Conservation (phyloP, 2,797 vertebrate genomes). For the Melanotaenia nigrans region DNA sequence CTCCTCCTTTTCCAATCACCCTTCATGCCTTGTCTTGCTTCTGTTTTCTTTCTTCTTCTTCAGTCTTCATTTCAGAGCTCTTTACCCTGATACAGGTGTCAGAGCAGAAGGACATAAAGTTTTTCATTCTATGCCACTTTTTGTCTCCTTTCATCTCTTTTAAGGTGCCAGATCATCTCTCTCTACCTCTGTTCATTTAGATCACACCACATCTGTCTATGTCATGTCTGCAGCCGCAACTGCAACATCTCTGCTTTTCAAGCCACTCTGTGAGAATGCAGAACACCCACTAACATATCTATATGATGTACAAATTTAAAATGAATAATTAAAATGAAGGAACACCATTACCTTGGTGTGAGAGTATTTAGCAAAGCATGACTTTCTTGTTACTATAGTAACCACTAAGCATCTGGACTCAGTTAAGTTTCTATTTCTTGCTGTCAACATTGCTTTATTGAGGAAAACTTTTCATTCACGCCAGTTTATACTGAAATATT, state of each 20-base stretch:
- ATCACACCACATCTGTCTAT: not conserved
- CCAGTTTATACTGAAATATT: not conserved
- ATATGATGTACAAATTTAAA: slow-evolving; percentile 4
- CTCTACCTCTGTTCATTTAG: slow-evolving; percentile 30
- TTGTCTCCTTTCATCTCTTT: slow-evolving; percentile 11
- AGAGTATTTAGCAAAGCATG: not conserved
- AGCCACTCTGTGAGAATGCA: slow-evolving; percentile 9
- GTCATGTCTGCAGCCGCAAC: slow-evolving; percentile 1
- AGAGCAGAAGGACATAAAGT: slow-evolving; percentile 15
- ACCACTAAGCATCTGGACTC: slow-evolving; percentile 14
- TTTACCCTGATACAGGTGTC: slow-evolving; percentile 29
- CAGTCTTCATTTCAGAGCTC: slow-evolving; percentile 14
- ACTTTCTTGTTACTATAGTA: slow-evolving; percentile 36
- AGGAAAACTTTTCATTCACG: not conserved
- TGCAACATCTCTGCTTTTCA: not conserved
- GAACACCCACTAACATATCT: not conserved
- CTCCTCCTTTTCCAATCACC: slow-evolving; percentile 38
- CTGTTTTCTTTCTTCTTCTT: slow-evolving; percentile 1
- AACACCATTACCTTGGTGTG: not conserved
- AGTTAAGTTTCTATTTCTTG: not conserved
- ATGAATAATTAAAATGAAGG: not conserved
- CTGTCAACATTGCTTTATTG: not conserved
- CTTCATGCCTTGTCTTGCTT: slow-evolving; percentile 17
- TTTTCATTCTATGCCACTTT: slow-evolving; percentile 11
- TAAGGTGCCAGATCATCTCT: slow-evolving; percentile 2